A percentile compares a stretch with the other conserved stretches of the same genome.
phyloP scores from a whole-genome alignment of 2,113 vertebrate genomes.

The Gracilinanus agilis region DNA sequence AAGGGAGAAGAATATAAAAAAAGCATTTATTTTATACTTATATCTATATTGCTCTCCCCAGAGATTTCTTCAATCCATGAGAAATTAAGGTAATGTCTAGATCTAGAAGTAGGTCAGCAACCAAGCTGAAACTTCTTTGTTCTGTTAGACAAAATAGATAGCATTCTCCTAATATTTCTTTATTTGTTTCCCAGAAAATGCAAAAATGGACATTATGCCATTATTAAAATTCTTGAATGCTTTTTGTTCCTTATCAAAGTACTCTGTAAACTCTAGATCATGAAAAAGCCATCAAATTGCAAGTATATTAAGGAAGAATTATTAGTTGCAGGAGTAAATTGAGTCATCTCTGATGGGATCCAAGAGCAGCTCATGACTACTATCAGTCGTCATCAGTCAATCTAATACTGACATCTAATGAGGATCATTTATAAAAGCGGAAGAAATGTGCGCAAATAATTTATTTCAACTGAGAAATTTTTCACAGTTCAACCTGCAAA shows the following conservation, averaged over 20 bases:
- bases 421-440: conserved; percentile 63
- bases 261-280: conserved; percentile 62
- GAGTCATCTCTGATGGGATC: conserved; percentile 61
- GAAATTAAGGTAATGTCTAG: conserved; percentile 14
- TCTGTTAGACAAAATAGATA: conserved; percentile 55
- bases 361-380: conserved; percentile 47
- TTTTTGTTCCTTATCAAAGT: conserved; percentile 58
- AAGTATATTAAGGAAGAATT: conserved; percentile 68
- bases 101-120: neutral
- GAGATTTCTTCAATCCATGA: neutral
- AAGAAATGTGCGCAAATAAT: conserved; percentile 27
- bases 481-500: conserved; percentile 17
- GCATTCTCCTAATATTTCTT: conserved; percentile 54
- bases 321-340: conserved; percentile 65
- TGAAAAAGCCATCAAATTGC: conserved; percentile 63
- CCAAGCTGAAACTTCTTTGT: conserved; percentile 40
- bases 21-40: neutral
- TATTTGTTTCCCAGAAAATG: conserved; percentile 68
- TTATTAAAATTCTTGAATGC: conserved; percentile 60
- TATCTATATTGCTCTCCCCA: neutral
- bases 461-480: conserved; percentile 38
- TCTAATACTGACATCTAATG: conserved; percentile 43
- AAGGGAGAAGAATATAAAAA: conserved; percentile 16
- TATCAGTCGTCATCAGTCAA: conserved; percentile 49
- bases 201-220: conserved; percentile 62